A percentile compares a stretch with the other conserved stretches of the same genome.
These are phyloP conservation scores for Drosophila busckii DNA, from an alignment of 1,140 invertebrate species.

Conservation along the genomic window DNA sequence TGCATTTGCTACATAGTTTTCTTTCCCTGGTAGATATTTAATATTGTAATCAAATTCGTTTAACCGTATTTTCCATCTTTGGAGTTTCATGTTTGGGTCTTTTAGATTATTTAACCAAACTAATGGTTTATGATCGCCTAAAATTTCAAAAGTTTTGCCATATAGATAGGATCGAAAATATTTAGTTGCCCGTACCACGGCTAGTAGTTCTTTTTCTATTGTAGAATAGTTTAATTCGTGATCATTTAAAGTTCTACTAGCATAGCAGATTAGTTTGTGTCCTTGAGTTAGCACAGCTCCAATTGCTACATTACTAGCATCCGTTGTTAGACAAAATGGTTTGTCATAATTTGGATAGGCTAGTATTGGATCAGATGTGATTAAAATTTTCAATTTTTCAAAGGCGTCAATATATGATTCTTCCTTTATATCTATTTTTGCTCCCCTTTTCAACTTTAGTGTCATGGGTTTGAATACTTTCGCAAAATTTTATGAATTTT, in stretches of 20 bases:
- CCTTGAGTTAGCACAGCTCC: neutral
- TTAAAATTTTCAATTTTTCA: neutral
- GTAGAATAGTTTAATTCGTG: too few species aligned
- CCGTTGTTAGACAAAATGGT: neutral
- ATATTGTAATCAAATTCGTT: slow-evolving; percentile 2
- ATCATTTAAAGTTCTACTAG: neutral
- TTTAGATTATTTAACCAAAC: slow-evolving; percentile 2
- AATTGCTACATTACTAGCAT: neutral
- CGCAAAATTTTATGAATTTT: too few species aligned
- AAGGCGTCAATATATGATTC: neutral
- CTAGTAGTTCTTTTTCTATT: neutral
- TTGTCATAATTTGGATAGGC: neutral
- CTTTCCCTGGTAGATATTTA: neutral
- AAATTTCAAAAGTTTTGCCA: neutral
- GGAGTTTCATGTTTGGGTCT: neutral
- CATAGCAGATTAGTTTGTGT: neutral
- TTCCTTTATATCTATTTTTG: neutral
- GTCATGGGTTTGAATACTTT: too few species aligned
- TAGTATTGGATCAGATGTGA: neutral
- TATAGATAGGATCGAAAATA: neutral
- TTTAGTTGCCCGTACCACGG: neutral
- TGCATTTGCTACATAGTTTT: neutral
- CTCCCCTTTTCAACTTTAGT: too few species aligned
- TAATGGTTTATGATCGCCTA: neutral
- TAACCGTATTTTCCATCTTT: slow-evolving; percentile 1